Percentiles rank a stretch among this genome's conserved stretches.
Conservation (phyloP, 64 coral and sea anemone species). For the Dendronephthya gigantea region DNA sequence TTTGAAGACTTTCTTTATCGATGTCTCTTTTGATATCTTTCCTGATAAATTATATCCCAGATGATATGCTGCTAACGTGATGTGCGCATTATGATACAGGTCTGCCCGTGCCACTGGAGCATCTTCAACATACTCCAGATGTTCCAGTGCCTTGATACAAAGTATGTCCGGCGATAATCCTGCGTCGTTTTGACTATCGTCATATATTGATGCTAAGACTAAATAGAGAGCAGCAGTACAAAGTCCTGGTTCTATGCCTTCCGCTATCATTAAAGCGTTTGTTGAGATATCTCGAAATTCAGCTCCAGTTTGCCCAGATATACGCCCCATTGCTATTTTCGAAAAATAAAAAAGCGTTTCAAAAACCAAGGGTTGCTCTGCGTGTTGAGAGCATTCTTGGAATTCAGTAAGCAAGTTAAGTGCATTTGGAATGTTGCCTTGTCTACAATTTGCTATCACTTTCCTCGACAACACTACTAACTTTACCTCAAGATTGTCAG, state of each 20-base stretch:
- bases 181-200: background rate
- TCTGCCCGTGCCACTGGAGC: background rate
- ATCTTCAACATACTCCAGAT: background rate
- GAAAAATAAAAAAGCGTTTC: background rate
- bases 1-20: background rate
- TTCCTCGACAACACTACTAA: background rate
- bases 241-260: background rate
- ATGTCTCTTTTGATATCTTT: background rate
- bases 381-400: background rate
- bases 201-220: background rate
- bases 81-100: background rate
- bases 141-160: background rate
- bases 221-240: background rate
- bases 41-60: background rate
- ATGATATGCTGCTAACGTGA: background rate
- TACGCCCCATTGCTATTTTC: background rate
- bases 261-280: background rate
- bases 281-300: background rate
- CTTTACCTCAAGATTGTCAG: background rate
- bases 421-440: background rate
- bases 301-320: background rate
- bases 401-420: background rate
- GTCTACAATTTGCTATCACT: background rate
- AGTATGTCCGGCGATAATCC: background rate
- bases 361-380: background rate